A percentile compares a stretch with the other conserved stretches of the same genome.
Evolutionary conservation across 2,888 invertebrate genomes (phyloP).

Genomic region (Tupiocoris notatus): DNA sequence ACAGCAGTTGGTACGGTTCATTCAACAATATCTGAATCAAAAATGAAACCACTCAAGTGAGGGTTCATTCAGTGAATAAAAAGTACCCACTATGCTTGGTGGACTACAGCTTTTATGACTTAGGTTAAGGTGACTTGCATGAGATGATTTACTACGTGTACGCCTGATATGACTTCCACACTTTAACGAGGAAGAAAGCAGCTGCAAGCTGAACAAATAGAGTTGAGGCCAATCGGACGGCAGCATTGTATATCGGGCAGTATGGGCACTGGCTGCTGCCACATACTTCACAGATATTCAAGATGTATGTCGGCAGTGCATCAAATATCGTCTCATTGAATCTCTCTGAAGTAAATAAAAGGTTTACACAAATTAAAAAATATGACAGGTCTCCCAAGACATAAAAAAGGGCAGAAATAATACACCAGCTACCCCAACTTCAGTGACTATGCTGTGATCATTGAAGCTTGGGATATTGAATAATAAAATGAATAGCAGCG

Average conservation of each 20-base stretch:
- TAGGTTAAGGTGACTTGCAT: background rate
- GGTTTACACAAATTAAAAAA: too few species aligned
- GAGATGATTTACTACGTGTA: background rate
- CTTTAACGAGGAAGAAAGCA: background rate
- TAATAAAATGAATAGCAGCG: too few species aligned
- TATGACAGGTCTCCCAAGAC: too few species aligned
- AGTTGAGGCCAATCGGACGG: constrained; percentile 14
- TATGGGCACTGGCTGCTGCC: constrained; percentile 93
- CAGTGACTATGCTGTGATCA: too few species aligned
- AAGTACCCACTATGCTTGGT: background rate
- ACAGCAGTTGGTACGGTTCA: too few species aligned
- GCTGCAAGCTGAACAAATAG: background rate
- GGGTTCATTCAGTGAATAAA: background rate
- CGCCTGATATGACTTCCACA: constrained; percentile 11
- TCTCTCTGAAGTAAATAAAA: constrained; percentile 65
- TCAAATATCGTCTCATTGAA: constrained; percentile 91
- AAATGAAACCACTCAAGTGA: too few species aligned
- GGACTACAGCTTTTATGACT: background rate
- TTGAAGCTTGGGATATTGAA: too few species aligned
- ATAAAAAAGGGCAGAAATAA: too few species aligned
- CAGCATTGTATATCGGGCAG: constrained; percentile 79
- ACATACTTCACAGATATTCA: constrained; percentile 92
- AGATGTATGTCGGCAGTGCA: constrained; percentile 76
- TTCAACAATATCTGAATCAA: too few species aligned
- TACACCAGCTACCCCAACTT: too few species aligned